Conservation (phyloP, 1,140 invertebrate genomes). For the honey bee (Apis mellifera) region Amel_HAv3.1 CM009937.2:4757501-4758000, state of each 20-base stretch:
- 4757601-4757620: constrained; percentile 69
- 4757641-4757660: constrained; percentile 73
- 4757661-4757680: constrained; percentile 72
- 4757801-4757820: constrained; percentile 77
- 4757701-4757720: constrained; percentile 75
- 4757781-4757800: constrained; percentile 36
- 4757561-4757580: constrained; percentile 68
- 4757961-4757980: constrained; percentile 84
- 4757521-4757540: constrained; percentile 58
- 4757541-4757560: constrained; percentile 69
- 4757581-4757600: constrained; percentile 67
- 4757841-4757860: constrained; percentile 60
- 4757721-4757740: constrained; percentile 71
- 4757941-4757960: constrained; percentile 70
- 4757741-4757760: constrained; percentile 4
- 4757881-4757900: constrained; percentile 59
- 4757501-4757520: constrained; percentile 76
- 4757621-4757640: constrained; percentile 70
- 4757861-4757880: constrained; percentile 58
- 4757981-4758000: constrained; percentile 71
- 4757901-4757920: constrained; percentile 69
- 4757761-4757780: background rate
- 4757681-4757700: constrained; percentile 54
- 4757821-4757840: constrained; percentile 71
- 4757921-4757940: constrained; percentile 55